These are phyloP conservation scores for Micrasema minimum DNA, from an alignment of 1,140 invertebrate genomes.

Conservation along the genomic window DNA sequence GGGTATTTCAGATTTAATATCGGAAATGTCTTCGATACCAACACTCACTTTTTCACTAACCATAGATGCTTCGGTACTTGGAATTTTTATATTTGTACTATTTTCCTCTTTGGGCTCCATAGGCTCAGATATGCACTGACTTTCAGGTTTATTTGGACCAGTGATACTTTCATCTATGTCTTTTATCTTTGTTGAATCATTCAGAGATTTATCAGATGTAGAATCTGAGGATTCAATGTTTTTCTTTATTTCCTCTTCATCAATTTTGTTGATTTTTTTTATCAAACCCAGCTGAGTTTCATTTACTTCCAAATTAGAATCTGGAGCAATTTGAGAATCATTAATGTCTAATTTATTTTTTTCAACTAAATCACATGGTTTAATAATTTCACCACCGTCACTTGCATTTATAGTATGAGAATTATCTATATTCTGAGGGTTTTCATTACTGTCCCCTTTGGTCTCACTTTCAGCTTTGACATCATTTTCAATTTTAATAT, in stretches of 20 bases:
- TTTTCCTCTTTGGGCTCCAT: too few relatives aligned
- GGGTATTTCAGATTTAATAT: conserved; percentile 20
- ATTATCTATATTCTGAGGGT: too few relatives aligned
- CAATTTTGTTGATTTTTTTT: too few relatives aligned
- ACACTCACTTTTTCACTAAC: background rate
- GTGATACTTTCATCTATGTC: too few relatives aligned
- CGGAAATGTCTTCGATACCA: background rate
- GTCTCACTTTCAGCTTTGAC: background rate
- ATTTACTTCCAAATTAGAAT: background rate
- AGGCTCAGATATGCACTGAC: too few relatives aligned
- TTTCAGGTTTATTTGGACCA: too few relatives aligned
- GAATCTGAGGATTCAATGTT: too few relatives aligned
- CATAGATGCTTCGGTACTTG: background rate
- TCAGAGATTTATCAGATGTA: too few relatives aligned
- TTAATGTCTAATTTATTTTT: conserved; percentile 19
- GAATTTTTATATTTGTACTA: background rate
- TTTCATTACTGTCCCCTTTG: too few relatives aligned
- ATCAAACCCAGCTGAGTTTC: background rate
- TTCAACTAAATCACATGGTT: conserved; percentile 29
- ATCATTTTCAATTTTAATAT: background rate
- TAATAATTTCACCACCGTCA: background rate
- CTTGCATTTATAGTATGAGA: too few relatives aligned
- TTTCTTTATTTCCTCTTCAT: too few relatives aligned
- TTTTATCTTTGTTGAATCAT: too few relatives aligned
- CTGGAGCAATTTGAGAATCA: conserved; percentile 12